Percentiles rank a stretch among this genome's conserved stretches.
These are phyloP conservation scores for Agraylea sexmaculata DNA, from an alignment of 1,140 invertebrate species.

Conservation along the genomic window DNA sequence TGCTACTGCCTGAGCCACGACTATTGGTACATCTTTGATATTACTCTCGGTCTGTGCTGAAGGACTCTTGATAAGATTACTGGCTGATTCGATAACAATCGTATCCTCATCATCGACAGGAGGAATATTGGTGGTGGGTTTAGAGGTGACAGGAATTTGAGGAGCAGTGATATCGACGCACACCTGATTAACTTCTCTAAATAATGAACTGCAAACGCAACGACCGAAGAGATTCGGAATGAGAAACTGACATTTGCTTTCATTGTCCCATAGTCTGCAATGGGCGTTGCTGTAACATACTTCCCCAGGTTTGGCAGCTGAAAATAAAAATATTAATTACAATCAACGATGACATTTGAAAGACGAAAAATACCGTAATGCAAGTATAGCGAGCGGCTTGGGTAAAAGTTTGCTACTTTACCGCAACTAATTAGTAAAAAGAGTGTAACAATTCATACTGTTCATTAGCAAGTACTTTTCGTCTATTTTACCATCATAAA, in stretches of 20 bases:
- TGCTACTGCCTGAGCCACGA: slow-evolving; percentile 14
- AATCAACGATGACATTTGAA: no score
- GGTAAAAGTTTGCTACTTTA: no score
- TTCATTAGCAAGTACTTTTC: no score
- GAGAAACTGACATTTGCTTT: slow-evolving; percentile 77
- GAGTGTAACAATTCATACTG: no score
- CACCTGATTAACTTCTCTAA: slow-evolving; percentile 51
- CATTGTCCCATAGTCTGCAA: slow-evolving; percentile 67
- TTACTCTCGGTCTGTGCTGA: not conserved
- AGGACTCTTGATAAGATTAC: no score
- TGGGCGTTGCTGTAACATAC: slow-evolving; percentile 85
- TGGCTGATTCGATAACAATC: no score
- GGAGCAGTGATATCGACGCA: slow-evolving; percentile 32
- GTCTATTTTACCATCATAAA: no score
- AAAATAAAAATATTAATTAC: slow-evolving; percentile 27
- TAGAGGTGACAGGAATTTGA: slow-evolving; percentile 1
- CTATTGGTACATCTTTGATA: slow-evolving; percentile 2
- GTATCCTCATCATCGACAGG: no score
- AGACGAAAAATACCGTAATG: no score
- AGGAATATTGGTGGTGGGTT: slow-evolving; percentile 10
- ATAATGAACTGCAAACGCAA: slow-evolving; percentile 65
- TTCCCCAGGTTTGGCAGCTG: slow-evolving; percentile 74
- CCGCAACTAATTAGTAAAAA: no score
- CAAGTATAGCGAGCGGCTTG: no score
- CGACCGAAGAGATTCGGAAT: slow-evolving; percentile 80